Base-by-base conservation (phyloP, 2,797 vertebrate genomes). In the Lagocephalus sceleratus region DNA sequence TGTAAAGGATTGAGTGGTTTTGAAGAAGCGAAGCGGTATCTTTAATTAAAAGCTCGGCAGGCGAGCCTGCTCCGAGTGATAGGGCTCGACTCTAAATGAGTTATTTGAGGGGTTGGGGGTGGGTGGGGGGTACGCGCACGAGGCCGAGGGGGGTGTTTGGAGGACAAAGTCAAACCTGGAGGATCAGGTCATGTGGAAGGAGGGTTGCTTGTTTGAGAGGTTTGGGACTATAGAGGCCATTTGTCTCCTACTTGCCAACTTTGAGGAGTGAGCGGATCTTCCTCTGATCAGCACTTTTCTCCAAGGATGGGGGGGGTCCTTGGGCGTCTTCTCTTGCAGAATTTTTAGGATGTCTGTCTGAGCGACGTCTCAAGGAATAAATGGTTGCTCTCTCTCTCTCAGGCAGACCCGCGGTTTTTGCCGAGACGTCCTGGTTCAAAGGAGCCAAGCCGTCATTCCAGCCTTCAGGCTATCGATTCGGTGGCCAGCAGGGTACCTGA, bases 201-300 rank as follows among this genome's bases (percentile, higher is more conserved):
- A 66, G 47, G 53, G 58, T 68, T 63, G 46, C 62, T 68, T 23
- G 69, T 82, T 64, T 61, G 62, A 78, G 71, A 83, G 72, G 80
- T 80, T 81, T 75, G 67, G 80, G 73, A 82, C 68, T 20, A 62
- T 65, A 32, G 3, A 68, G 65, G 65, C 68, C 72, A 77, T 88
- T 89, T 85, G 82, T 85, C 78, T 78, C 60, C 77, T 55, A 56
- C 47, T 76, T 87, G 86, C 83, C 84, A 86, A 72, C 49, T 58
- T 55, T 69, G 65, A 72, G 79, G 8, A 10, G 3, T 2, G 39
- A 9, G 39, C 40, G 57, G 68, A 69, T 81, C 84, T 68, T 73
- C 57, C 71, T 73, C 73, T 61, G 75, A 86, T 89, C 85, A 87
- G 87, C 86, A 42, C 77, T 87, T 87, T 79, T 62, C 58, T 72